Percentiles rank a stretch among this genome's conserved stretches.
phyloP scores from a whole-genome alignment of 2,113 vertebrate genomes.

The Aegotheles bennettii region DNA sequence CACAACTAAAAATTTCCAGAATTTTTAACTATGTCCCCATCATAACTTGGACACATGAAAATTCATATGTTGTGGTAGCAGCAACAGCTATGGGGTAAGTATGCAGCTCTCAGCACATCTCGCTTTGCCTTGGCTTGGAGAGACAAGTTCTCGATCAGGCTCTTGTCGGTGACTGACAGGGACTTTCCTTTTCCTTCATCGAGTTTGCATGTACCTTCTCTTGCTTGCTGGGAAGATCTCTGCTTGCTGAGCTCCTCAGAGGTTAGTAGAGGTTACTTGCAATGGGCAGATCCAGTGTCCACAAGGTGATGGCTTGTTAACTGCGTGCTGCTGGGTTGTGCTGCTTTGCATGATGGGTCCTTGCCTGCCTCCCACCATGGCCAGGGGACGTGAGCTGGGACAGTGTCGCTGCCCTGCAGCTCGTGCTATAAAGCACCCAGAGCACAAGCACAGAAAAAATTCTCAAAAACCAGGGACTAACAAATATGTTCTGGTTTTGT shows the following conservation, averaged over 20 bases:
- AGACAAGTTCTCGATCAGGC: background rate
- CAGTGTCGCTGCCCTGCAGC: rapidly evolving
- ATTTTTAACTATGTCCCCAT: background rate
- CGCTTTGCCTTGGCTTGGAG: background rate
- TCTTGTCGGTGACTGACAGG: background rate
- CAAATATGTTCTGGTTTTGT: background rate
- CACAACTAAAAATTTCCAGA: background rate
- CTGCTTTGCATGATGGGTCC: rapidly evolving
- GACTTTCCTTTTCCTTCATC: background rate
- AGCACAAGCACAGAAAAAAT: background rate
- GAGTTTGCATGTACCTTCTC: background rate
- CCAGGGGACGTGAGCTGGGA: rapidly evolving
- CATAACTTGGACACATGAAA: background rate
- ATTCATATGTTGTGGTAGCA: background rate
- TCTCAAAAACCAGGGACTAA: background rate
- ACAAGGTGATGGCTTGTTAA: rapidly evolving
- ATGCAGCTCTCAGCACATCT: rapidly evolving
- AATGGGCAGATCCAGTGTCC: background rate
- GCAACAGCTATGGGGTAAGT: background rate
- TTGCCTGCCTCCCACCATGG: rapidly evolving
- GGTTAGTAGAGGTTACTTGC: background rate
- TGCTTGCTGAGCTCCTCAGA: background rate
- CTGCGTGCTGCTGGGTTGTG: rapidly evolving
- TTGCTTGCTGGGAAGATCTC: background rate
- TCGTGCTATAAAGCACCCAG: rapidly evolving